Percentiles rank a stretch among this genome's conserved stretches.
These are phyloP conservation scores for Vanessa atalanta DNA, from an alignment of 1,140 invertebrate species.

Conservation along the genomic window DNA sequence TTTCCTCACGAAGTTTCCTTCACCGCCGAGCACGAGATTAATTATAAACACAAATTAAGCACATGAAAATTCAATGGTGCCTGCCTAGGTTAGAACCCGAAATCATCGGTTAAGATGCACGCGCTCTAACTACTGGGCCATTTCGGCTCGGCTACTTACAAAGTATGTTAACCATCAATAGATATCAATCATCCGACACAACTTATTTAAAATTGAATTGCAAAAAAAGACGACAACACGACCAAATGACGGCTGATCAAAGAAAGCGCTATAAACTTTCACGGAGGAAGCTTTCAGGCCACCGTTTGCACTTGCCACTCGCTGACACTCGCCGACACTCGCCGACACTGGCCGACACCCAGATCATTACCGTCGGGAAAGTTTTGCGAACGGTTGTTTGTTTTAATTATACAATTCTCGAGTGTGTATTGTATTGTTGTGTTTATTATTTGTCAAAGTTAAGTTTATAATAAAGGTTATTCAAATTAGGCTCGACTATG, in stretches of 20 bases:
- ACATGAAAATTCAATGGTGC: no score
- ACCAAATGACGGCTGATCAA: conserved; percentile 37
- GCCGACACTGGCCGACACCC: conserved; percentile 33
- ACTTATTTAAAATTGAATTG: conserved; percentile 3
- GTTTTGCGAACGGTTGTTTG: conserved; percentile 33
- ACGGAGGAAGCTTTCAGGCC: conserved; percentile 53
- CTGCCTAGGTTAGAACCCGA: no score
- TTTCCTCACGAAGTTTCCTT: no score
- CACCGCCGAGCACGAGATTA: no score
- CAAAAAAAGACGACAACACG: conserved; percentile 14
- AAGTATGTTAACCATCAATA: conserved; percentile 4
- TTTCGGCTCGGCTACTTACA: no score
- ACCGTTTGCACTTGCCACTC: conserved; percentile 39
- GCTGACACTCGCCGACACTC: conserved; percentile 25
- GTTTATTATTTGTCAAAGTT: no score
- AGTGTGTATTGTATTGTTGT: neutral
- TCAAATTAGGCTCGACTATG: no score
- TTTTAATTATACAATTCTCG: conserved; percentile 20
- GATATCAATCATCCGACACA: conserved; percentile 8
- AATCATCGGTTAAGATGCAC: no score
- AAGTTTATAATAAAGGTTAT: no score
- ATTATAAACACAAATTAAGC: no score
- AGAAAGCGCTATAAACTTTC: conserved; percentile 54
- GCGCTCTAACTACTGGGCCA: no score
- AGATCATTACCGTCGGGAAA: conserved; percentile 48